Percentiles rank a stretch among this genome's conserved stretches.
These are phyloP conservation scores for Aleiodes leptofemur DNA, from an alignment of 2,888 invertebrate genomes.

Conservation along the genomic window DNA sequence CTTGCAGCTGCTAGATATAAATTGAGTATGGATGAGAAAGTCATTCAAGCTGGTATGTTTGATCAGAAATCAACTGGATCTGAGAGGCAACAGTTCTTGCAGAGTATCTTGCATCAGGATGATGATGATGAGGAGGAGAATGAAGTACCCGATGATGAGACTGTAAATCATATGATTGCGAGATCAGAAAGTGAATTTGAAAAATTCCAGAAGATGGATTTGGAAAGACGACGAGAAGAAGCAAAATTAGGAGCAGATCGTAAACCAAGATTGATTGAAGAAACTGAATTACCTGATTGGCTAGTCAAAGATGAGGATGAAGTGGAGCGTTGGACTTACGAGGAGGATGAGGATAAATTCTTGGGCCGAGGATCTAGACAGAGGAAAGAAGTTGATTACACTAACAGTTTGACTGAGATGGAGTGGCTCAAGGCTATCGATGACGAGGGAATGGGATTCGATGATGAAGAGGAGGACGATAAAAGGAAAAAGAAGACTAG, in stretches of 20 bases:
- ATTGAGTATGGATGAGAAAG: slow-evolving; percentile 99
- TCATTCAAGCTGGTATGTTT: slow-evolving; percentile 99
- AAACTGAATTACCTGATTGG: slow-evolving; percentile 97
- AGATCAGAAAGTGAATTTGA: slow-evolving; percentile 96
- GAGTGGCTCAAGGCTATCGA: slow-evolving; percentile 94
- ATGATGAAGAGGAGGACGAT: slow-evolving; percentile 84
- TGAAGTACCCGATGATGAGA: slow-evolving; percentile 98
- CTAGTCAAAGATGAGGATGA: slow-evolving; percentile 95
- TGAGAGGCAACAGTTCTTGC: slow-evolving; percentile 96
- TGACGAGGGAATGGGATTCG: slow-evolving; percentile 79
- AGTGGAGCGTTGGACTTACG: slow-evolving; percentile 82
- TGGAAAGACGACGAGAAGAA: slow-evolving; percentile 90
- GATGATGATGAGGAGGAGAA: slow-evolving; percentile 97
- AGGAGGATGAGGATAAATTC: slow-evolving; percentile 86
- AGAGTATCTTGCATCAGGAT: slow-evolving; percentile 95
- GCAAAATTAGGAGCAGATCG: slow-evolving; percentile 84
- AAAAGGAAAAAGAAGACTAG: slow-evolving; percentile 79
- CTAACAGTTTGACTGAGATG: slow-evolving; percentile 97
- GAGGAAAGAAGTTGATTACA: slow-evolving; percentile 98
- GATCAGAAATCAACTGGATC: slow-evolving; percentile 99
- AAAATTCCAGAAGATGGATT: slow-evolving; percentile 93
- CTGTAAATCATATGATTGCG: slow-evolving; percentile 99
- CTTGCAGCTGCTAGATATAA: slow-evolving; percentile 98
- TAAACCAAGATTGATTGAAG: slow-evolving; percentile 92
- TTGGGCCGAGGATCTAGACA: slow-evolving; percentile 94